Conservation (phyloP, 2,888 invertebrate species). For the Gasteruption jaculator region DNA sequence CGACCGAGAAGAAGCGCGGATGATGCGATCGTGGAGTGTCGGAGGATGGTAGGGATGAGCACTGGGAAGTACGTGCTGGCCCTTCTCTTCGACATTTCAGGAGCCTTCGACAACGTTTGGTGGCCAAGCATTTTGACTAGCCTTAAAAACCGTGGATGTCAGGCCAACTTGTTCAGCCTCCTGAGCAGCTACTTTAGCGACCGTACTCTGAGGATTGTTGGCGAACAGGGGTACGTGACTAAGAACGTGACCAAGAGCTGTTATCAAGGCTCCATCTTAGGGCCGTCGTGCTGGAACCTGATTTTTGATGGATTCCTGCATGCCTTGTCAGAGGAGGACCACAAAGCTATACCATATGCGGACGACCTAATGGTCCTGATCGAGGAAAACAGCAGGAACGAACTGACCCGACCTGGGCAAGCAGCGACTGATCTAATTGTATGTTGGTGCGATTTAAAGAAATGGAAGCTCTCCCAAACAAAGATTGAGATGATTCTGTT, state of each 20-base stretch:
- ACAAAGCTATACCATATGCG: not conserved
- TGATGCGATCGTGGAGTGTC: not conserved
- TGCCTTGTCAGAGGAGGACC: not conserved
- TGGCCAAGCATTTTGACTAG: not conserved
- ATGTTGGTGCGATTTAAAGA: not conserved
- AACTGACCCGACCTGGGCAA: not conserved
- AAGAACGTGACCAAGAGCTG: conserved; percentile 2
- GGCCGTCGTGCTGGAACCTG: not conserved
- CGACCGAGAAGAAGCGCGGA: not conserved
- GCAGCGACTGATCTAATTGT: not conserved
- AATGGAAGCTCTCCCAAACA: not conserved
- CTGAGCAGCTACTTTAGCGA: not conserved
- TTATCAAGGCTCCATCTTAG: conserved; percentile 4
- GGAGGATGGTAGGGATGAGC: not conserved
- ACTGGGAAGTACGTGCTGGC: not conserved
- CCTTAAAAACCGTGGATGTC: not conserved
- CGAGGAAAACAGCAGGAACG: not conserved
- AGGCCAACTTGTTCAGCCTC: not conserved
- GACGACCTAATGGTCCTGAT: conserved; percentile 1
- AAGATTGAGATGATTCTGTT: conserved; percentile 1
- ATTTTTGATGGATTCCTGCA: not conserved
- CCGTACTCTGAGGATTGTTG: not conserved
- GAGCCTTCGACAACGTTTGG: conserved; percentile 4
- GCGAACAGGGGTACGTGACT: not conserved
- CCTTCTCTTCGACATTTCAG: not conserved